These are phyloP conservation scores for Rhizoglyphus robini DNA, from an alignment of 1,140 invertebrate species.

Conservation along the genomic window DNA sequence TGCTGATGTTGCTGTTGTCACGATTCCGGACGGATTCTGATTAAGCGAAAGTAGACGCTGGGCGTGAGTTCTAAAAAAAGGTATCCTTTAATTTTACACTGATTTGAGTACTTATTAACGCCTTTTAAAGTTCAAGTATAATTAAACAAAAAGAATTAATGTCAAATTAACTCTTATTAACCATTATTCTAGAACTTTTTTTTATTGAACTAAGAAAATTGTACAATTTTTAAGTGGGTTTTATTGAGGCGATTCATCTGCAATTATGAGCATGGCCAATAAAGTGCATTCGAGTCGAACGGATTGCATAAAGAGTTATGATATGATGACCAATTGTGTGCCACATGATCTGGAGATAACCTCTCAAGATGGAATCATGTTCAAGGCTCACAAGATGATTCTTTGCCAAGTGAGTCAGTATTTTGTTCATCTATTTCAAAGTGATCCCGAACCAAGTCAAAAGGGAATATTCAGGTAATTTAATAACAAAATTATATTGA, in stretches of 20 bases:
- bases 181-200: neutral
- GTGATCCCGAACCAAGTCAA: neutral
- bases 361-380: neutral
- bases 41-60: too few relatives aligned
- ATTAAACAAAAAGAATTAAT: too few relatives aligned
- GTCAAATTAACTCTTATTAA: neutral
- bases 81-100: too few relatives aligned
- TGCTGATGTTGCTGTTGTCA: too few relatives aligned
- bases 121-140: too few relatives aligned
- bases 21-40: too few relatives aligned
- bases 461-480: neutral
- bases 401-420: neutral
- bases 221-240: neutral
- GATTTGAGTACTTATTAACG: too few relatives aligned
- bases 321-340: neutral
- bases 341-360: neutral
- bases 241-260: too few relatives aligned
- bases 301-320: neutral
- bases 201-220: neutral
- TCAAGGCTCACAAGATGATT: neutral
- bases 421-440: neutral
- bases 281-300: neutral
- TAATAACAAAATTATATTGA: neutral
- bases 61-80: too few relatives aligned
- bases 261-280: neutral